A percentile compares a stretch with the other conserved stretches of the same genome.
These are phyloP conservation scores for Mohoua ochrocephala DNA, from an alignment of 2,113 vertebrate species.

Conservation along the genomic window DNA sequence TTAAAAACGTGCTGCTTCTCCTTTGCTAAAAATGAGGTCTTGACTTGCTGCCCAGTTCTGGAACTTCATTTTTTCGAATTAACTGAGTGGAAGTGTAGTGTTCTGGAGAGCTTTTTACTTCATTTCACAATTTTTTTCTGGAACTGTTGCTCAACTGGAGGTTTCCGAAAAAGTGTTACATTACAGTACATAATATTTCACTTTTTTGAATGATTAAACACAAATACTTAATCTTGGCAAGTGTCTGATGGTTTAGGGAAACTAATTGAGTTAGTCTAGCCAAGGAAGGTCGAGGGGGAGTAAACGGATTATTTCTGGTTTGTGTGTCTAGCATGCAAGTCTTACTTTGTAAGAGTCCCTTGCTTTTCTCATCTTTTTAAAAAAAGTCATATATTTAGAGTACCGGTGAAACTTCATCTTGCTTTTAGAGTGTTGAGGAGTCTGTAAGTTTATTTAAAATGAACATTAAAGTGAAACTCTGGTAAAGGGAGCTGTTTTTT, in stretches of 20 bases:
- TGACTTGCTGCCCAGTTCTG: neutral
- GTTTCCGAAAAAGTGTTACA: slow-evolving; percentile 17
- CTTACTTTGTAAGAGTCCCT: neutral
- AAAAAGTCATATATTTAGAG: neutral
- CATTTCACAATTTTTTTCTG: slow-evolving; percentile 45
- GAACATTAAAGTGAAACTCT: neutral
- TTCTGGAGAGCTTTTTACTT: slow-evolving; percentile 8
- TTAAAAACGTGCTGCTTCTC: neutral
- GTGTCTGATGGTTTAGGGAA: slow-evolving; percentile 10
- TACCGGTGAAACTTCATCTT: neutral
- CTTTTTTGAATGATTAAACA: slow-evolving; percentile 59
- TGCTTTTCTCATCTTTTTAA: neutral
- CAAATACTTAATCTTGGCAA: slow-evolving; percentile 49
- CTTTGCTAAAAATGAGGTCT: neutral
- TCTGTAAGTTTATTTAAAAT: neutral
- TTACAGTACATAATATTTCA: slow-evolving; percentile 35
- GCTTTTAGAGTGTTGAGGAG: neutral
- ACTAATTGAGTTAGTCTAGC: slow-evolving; percentile 28
- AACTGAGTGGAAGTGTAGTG: neutral
- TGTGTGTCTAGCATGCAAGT: neutral
- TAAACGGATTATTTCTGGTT: slow-evolving; percentile 45
- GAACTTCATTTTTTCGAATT: neutral
- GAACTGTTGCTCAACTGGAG: slow-evolving; percentile 31
- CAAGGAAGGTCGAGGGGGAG: neutral
- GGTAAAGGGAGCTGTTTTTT: neutral